Percentiles rank a stretch among this genome's conserved stretches.
phyloP scores from a whole-genome alignment of 1,140 invertebrate species.

The Idris sp. region DNA sequence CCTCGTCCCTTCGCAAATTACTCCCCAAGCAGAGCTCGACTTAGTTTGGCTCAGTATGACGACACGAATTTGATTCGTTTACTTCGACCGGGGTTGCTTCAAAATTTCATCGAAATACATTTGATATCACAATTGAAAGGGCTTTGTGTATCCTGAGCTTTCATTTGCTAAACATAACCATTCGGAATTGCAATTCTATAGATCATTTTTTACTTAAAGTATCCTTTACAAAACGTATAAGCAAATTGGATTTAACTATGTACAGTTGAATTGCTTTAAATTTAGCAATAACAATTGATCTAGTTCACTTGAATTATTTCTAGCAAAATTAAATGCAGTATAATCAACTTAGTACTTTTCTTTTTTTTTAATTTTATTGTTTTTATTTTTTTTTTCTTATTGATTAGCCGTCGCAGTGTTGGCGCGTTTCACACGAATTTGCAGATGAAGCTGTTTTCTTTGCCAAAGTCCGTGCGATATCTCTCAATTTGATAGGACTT shows the following conservation, averaged over 20 bases:
- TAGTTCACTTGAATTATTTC: slow-evolving; percentile 21
- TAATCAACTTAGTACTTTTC: slow-evolving; percentile 1
- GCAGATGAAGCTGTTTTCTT: slow-evolving; percentile 60
- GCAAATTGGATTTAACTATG: slow-evolving; percentile 27
- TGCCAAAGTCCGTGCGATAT: slow-evolving; percentile 61
- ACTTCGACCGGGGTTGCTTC: slow-evolving; percentile 26
- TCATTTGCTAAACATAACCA: slow-evolving; percentile 17
- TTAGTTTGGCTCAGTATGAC: too few species aligned
- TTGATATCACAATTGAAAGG: slow-evolving; percentile 19
- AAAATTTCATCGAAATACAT: slow-evolving; percentile 39
- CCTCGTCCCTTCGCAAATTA: slow-evolving; percentile 25
- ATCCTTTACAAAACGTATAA: slow-evolving; percentile 22
- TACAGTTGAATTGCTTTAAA: slow-evolving; percentile 18
- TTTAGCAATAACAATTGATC: slow-evolving; percentile 19
- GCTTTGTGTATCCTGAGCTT: slow-evolving; percentile 25
- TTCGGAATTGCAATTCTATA: slow-evolving; percentile 17
- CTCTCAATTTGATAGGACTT: too few species aligned
- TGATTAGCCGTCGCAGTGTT: slow-evolving; percentile 56
- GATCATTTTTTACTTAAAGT: slow-evolving; percentile 20
- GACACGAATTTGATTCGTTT: slow-evolving; percentile 33
- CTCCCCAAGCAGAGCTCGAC: slow-evolving; percentile 6
- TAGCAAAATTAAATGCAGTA: too few species aligned
- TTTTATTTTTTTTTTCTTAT: slow-evolving; percentile 36
- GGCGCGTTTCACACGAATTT: slow-evolving; percentile 53
- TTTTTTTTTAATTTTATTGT: too few species aligned